phyloP scores from a whole-genome alignment of 2,797 vertebrate species.

The Peromyscus eremicus region DNA sequence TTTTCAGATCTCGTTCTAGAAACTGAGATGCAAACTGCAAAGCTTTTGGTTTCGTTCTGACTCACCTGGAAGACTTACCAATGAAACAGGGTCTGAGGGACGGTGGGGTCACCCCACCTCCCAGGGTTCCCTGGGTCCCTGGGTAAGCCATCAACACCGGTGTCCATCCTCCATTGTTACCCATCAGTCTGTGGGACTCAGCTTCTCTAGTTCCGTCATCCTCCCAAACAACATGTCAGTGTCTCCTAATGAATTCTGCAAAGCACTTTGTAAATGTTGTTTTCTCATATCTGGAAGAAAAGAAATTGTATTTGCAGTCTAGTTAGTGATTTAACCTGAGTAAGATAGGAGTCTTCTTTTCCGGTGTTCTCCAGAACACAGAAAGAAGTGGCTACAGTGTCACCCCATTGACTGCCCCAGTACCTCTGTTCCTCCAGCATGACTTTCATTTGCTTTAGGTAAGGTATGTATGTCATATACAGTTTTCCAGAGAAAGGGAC shows the following conservation, averaged over 20 bases:
- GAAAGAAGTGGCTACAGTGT: background rate
- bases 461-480: background rate
- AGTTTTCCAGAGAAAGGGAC: constrained; percentile 35
- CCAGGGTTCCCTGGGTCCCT: background rate
- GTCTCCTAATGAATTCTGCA: background rate
- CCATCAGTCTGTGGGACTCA: background rate
- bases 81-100: no score
- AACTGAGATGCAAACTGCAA: background rate
- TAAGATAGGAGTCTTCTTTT: background rate
- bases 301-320: background rate
- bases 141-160: background rate
- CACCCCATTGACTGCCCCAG: background rate
- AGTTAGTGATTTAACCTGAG: background rate
- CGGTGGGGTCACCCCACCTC: background rate
- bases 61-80: background rate
- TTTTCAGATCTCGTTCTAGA: background rate
- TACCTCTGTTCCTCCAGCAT: background rate
- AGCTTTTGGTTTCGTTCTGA: background rate
- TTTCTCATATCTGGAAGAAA: background rate
- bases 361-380: background rate
- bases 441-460: background rate
- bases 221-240: background rate
- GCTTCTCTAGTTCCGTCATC: background rate
- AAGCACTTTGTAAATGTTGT: background rate
- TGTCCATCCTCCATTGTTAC: background rate